Evolutionary conservation across 2,888 invertebrate genomes (phyloP), one percentile per base, ranked within the genome.

Genomic region (Microplitis manilae): DNA sequence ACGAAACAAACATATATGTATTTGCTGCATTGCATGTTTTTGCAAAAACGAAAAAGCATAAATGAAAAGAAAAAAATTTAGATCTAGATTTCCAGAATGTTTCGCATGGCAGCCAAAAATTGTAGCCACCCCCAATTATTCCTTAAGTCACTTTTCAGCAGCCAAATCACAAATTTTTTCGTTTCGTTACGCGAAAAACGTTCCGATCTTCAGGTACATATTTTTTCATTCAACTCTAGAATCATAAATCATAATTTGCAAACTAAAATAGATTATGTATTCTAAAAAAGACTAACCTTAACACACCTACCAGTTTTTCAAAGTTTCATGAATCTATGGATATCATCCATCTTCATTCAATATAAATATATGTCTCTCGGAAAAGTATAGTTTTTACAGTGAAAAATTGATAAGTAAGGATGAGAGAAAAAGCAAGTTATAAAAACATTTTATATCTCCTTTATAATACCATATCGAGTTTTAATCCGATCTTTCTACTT

Each of bases 261-360:
- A 50, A 50, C 9, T 50, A 13, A 4, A 50, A 50, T 13, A 13
- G 13, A 50, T 50, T 2, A 13, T 50, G 13, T 50, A 13, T 50
- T 61, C 13, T 72, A 15, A 72, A 38, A 40, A 61, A 72, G 38
- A 76, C 75, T 77, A 79, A 73, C 77, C 73, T 73, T 68, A 41
- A 61, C 73, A 17, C 61, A 74, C 65, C 64, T 65, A 41, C 68
- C 20, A 50, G 65, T 38, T 59, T 15, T 62, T n/a, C 39, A 13
- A 60, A 7, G 41, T 65, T 41, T 30, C 41, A 61, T 64, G 64
- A 50, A 41, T 9, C 41, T 68, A 76, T 76, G 40, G 41, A 76
- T 76, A 68, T 61, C 71, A 76, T 76, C 68, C 68, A 38, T 76
- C 72, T 76, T 76, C 62, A n/a, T 68, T 72, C 20, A 15, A 62